Evolutionary conservation across 2,113 vertebrate species (phyloP), one percentile per base, ranked within the genome.

Genomic region (Paracanthobrama guichenoti): DNA sequence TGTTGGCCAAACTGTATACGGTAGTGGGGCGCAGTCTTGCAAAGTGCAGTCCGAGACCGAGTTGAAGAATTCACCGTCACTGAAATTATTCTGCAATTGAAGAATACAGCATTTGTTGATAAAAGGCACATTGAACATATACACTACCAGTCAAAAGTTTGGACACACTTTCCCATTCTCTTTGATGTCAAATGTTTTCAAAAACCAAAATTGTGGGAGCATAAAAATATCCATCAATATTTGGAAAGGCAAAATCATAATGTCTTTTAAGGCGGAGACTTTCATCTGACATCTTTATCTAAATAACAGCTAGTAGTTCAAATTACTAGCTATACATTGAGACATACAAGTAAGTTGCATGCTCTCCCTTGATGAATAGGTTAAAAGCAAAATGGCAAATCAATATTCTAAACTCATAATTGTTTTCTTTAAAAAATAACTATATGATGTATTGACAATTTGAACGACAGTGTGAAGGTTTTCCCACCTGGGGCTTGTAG

Each of bases 401-500:
- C 16, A 77, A 67, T 66, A 35, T 20, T 64, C 3, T 72, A 26
- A 18, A 79, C 5, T 14, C 13, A 46, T 39, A 28, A 24, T 0
- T 71, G 31, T 35, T 1, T 66, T 9, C 3, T 20, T 62, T 55
- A 2, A 55, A 53, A 11, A 48, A 72, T 10, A 4, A 3, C 0
- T 20, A n/a, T 71, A 26, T 22, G 24, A 11, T 18, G 28, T 83
- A 83, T 20, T 64, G 48, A 26, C 18, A 44, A 31, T 35, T n/a
- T 57, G 5, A 76, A 22, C 16, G 50, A 55, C 50, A 55, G 18
- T 55, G 6, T 55, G 50, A 6, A 5, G 20, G 1, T 6, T 71
- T 81, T 79, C 88, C 91, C 91, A 93, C 94, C 91, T 92, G 91
- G 55, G 48, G 71, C 60, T 91, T 89, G 71, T 83, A 77, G 4